Conservation (phyloP, 2,888 invertebrate species). For the Mythimna loreyi region DNA sequence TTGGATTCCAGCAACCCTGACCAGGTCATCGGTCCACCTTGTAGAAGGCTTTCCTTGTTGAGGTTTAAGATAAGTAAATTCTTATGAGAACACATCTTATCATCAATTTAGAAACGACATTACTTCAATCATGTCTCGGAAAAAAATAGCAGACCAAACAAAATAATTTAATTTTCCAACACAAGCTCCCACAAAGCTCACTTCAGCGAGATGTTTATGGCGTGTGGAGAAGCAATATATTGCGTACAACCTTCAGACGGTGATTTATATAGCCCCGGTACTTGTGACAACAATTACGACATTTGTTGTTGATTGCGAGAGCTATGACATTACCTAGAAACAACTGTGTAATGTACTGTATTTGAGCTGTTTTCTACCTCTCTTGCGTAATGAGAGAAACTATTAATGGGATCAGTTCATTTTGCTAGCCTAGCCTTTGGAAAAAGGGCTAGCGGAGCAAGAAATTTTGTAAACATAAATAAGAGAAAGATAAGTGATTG, state of each 20-base stretch:
- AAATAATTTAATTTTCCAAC: slow-evolving; percentile 61
- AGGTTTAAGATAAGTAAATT: too few relatives aligned
- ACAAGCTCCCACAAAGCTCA: slow-evolving; percentile 55
- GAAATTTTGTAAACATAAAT: background rate
- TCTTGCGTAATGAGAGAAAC: background rate
- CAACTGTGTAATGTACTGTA: slow-evolving; percentile 6
- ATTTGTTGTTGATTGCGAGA: slow-evolving; percentile 53
- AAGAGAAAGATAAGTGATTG: too few relatives aligned
- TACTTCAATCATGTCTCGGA: background rate
- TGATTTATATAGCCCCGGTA: slow-evolving; percentile 59
- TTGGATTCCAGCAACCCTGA: too few relatives aligned
- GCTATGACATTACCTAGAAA: slow-evolving; percentile 35
- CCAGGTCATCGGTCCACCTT: too few relatives aligned
- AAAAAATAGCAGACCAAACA: slow-evolving; percentile 38
- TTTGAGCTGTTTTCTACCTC: background rate
- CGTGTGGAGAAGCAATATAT: slow-evolving; percentile 57
- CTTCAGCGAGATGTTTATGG: slow-evolving; percentile 62
- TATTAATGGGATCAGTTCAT: background rate
- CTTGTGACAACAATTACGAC: slow-evolving; percentile 61
- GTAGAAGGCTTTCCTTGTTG: too few relatives aligned
- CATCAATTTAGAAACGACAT: background rate
- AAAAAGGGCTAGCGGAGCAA: background rate
- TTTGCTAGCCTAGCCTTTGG: background rate
- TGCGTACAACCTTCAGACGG: slow-evolving; percentile 51
- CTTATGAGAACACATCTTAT: background rate